Base-by-base conservation (phyloP, 1,140 invertebrate species). In the Heliconius hermathena region DNA sequence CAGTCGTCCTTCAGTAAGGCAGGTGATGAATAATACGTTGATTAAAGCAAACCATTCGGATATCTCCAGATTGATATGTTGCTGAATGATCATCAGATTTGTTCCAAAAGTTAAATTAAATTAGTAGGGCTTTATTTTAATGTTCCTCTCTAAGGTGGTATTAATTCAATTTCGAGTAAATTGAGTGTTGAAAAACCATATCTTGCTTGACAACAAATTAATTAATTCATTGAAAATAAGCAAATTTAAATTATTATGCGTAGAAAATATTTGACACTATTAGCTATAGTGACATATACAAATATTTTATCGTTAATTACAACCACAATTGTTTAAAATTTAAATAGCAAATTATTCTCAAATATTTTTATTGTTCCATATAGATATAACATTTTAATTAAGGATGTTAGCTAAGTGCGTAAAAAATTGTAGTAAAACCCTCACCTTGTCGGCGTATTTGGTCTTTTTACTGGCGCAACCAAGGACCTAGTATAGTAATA, bases 401-500 rank as follows among this genome's bases (percentile, higher is more conserved):
- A 57, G 54, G 54, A 57, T 57, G 18, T 20, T 22, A 13, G 26
- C 11, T 29, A 29, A 66, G 0, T 29, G 26, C 16, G 4, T n/a
- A 66, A 66, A 46, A 66, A 66, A 66, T 9, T 6, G n/a, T 29
- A 5, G 13, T 72, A 72, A 72, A 38, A 72, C 20, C 71, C 85
- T 88, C 82, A 92, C 90, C 91, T 91, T 81, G 78, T 76, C 76
- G 86, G 78, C 36, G 78, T 80, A 29, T 80, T 81, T 46, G 74
- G 81, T 74, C 75, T 83, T 73, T 83, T 84, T 73, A 72, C 66
- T 1, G 87, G 84, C 20, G 84, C 70, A 9, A 90, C 83, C 77
- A 89, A 71, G 3, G 92, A 92, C 38, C 89, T 86, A 16, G 88
- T 88, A 73, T 92, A 93, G 82, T 93, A 93, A 70, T 91, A 89